Conservation (phyloP, 2,113 vertebrate genomes). For the Pelobates fuscus region DNA sequence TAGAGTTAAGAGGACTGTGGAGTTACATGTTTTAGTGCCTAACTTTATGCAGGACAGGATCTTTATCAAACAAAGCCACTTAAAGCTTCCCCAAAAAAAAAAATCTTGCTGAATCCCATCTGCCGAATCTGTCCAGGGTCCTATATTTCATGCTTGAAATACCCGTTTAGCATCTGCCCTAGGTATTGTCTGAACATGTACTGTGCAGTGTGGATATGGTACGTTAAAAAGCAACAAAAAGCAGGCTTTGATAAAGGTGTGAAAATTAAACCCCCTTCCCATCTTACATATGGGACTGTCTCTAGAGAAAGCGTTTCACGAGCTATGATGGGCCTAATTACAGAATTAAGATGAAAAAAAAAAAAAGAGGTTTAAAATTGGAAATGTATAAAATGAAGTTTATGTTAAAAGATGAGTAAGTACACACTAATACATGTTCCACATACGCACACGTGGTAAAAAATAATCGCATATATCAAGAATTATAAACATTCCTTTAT, state of each 20-base stretch:
- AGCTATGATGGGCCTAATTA: too few relatives aligned
- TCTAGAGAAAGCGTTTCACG: too few relatives aligned
- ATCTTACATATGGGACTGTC: not conserved
- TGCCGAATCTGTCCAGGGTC: slow-evolving; percentile 29
- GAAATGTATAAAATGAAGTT: too few relatives aligned
- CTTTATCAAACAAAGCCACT: slow-evolving; percentile 17
- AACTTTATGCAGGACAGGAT: slow-evolving; percentile 12
- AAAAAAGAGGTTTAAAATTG: too few relatives aligned
- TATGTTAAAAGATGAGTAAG: too few relatives aligned
- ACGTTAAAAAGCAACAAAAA: not conserved
- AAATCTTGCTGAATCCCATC: slow-evolving; percentile 39
- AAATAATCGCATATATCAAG: too few relatives aligned
- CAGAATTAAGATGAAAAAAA: too few relatives aligned
- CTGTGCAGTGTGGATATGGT: not conserved
- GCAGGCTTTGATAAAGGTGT: not conserved
- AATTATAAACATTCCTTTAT: too few relatives aligned
- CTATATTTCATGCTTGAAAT: slow-evolving; percentile 39
- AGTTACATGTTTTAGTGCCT: slow-evolving; percentile 6
- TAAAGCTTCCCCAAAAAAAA: slow-evolving; percentile 19
- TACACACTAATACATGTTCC: too few relatives aligned
- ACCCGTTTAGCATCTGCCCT: slow-evolving; percentile 37
- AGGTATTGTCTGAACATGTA: slow-evolving; percentile 36
- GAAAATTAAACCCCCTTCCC: not conserved
- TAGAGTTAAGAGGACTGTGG: slow-evolving; percentile 12
- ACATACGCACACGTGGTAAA: too few relatives aligned